These are phyloP conservation scores for Papilio dardanus DNA, from an alignment of 1,140 invertebrate species.

Conservation along the genomic window DNA sequence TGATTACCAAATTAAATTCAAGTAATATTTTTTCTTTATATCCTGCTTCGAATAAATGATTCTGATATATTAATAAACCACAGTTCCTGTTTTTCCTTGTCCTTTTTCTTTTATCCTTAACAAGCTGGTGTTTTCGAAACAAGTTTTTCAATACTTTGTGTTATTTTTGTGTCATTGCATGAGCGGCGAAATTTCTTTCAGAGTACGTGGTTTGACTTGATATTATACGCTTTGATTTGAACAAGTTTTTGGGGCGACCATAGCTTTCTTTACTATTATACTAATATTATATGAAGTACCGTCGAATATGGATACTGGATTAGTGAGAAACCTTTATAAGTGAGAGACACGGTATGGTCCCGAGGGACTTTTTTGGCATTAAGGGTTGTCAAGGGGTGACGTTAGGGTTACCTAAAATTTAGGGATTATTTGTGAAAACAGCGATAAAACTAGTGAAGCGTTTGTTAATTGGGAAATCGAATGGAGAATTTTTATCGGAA, in stretches of 20 bases:
- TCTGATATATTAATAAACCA: neutral
- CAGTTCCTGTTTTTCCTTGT: neutral
- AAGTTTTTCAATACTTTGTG: slow-evolving; percentile 22
- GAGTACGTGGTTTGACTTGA: slow-evolving; percentile 26
- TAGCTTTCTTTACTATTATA: neutral
- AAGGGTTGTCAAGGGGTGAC: no score
- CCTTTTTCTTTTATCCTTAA: neutral
- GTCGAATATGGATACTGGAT: neutral
- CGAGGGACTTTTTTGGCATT: no score
- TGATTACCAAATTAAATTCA: no score
- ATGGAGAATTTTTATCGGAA: neutral
- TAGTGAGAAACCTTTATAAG: no score
- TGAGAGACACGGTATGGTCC: no score
- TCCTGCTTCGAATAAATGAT: neutral
- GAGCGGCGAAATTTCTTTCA: slow-evolving; percentile 24
- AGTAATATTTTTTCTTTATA: no score
- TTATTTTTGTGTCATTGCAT: slow-evolving; percentile 26
- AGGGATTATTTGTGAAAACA: no score
- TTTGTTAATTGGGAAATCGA: neutral
- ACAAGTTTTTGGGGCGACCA: neutral
- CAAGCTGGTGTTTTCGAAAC: slow-evolving; percentile 19
- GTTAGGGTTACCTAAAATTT: no score
- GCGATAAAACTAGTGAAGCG: neutral
- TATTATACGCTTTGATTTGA: neutral
- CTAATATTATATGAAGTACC: neutral